Percentiles rank a stretch among this genome's conserved stretches.
Conservation (phyloP, 2,113 vertebrate genomes). For the Takifugu flavidus region DNA sequence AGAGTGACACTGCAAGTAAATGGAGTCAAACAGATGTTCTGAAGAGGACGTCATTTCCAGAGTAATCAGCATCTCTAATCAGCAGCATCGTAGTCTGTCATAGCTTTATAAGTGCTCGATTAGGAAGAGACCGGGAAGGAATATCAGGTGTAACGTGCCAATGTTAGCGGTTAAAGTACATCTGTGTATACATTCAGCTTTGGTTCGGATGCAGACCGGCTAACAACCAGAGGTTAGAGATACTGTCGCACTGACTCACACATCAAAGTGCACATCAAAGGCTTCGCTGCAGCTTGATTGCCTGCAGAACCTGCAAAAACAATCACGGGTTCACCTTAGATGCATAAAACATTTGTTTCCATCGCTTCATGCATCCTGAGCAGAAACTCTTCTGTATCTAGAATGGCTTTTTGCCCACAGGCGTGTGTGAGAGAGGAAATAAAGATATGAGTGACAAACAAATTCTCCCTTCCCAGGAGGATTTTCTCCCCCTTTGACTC, state of each 20-base stretch:
- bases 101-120: not conserved
- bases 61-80: too few species aligned
- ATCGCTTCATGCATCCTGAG: constrained; percentile 6
- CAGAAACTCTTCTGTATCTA: not conserved
- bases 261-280: constrained; percentile 7
- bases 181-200: constrained; percentile 61
- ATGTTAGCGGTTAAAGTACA: constrained; percentile 14
- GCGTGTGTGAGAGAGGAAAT: constrained; percentile 3
- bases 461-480: constrained; percentile 3
- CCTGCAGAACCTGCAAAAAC: not conserved
- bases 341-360: constrained; percentile 6
- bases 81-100: not conserved
- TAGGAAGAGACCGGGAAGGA: constrained; percentile 2
- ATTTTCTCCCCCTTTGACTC: constrained; percentile 1
- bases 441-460: not conserved
- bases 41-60: too few species aligned
- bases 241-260: not conserved
- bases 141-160: not conserved
- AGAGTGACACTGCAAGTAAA: too few species aligned
- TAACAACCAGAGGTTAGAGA: not conserved
- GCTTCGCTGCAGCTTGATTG: constrained; percentile 2
- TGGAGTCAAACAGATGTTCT: too few species aligned
- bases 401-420: not conserved
- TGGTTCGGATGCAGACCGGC: not conserved
- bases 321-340: constrained; percentile 4